Evolutionary conservation across 2,113 vertebrate species (phyloP).

Genomic region (Calidris pugnax): DNA sequence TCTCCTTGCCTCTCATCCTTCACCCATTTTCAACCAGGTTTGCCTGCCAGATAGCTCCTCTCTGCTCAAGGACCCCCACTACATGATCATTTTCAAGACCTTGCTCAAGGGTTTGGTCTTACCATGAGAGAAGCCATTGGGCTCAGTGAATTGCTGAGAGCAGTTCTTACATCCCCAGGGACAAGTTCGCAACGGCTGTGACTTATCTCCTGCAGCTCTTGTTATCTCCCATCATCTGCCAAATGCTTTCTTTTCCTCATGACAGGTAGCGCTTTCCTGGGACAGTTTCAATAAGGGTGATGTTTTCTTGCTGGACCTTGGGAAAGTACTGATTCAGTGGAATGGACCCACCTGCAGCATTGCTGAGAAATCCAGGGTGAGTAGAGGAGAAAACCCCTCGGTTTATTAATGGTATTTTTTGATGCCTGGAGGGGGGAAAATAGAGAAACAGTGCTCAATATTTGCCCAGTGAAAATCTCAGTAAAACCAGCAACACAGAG

Average conservation of each 20-base stretch:
- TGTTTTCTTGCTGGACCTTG: conserved; percentile 88
- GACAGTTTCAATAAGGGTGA: conserved; percentile 89
- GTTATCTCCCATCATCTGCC: accelerated
- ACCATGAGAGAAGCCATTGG: neutral
- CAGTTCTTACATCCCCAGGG: neutral
- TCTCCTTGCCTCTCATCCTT: neutral
- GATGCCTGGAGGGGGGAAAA: neutral
- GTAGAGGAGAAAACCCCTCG: neutral
- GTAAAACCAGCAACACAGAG: neutral
- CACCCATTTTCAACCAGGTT: neutral
- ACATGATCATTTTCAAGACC: neutral
- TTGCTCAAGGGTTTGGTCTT: neutral
- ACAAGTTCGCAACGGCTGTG: neutral
- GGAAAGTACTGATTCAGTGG: conserved; percentile 91
- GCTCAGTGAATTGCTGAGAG: neutral
- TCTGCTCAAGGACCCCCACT: neutral
- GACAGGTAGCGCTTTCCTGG: conserved; percentile 87
- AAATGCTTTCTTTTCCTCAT: neutral
- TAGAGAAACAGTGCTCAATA: accelerated
- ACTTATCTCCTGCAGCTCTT: neutral
- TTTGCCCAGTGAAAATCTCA: neutral
- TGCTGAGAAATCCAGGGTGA: conserved; percentile 86
- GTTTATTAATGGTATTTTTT: neutral
- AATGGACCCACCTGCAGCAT: conserved; percentile 87
- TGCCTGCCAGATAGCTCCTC: neutral